Percentiles rank a stretch among this genome's conserved stretches.
Evolutionary conservation across 2,888 invertebrate genomes (phyloP).

Genomic region (Ceratothoa steindachneri): DNA sequence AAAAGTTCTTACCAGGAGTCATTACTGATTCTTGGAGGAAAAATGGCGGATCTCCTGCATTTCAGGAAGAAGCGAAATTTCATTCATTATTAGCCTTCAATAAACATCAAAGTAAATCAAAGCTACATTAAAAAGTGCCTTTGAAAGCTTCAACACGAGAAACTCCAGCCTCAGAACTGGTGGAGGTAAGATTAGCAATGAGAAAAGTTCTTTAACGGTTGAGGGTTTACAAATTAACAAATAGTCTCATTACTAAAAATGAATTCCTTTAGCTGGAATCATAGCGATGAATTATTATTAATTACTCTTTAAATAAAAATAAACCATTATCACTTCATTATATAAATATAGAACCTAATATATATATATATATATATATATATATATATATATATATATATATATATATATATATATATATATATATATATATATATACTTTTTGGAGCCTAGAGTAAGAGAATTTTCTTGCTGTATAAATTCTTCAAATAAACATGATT

Average conservation of each 20-base stretch:
- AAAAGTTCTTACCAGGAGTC: not conserved
- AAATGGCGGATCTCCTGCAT: not conserved
- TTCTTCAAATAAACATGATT: too few relatives aligned
- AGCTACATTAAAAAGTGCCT: too few relatives aligned
- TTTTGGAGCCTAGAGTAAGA: too few relatives aligned
- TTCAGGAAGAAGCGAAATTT: too few relatives aligned
- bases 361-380: constrained; percentile 20
- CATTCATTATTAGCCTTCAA: not conserved
- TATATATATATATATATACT: too few relatives aligned
- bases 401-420: constrained; percentile 6
- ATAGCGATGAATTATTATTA: not conserved
- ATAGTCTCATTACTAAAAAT: not conserved
- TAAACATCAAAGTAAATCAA: not conserved
- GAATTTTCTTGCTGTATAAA: too few relatives aligned
- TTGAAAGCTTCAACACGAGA: too few relatives aligned
- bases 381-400: constrained; percentile 18
- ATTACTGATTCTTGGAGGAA: not conserved
- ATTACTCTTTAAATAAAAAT: not conserved
- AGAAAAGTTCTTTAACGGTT: not conserved
- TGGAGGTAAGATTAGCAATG: not conserved
- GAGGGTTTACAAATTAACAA: not conserved
- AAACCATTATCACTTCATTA: not conserved
- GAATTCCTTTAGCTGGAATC: not conserved
- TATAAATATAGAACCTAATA: constrained; percentile 1
- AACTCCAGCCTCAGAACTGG: too few relatives aligned